phyloP scores from a whole-genome alignment of 2,888 invertebrate genomes.

The Marronus borbonicus region DNA sequence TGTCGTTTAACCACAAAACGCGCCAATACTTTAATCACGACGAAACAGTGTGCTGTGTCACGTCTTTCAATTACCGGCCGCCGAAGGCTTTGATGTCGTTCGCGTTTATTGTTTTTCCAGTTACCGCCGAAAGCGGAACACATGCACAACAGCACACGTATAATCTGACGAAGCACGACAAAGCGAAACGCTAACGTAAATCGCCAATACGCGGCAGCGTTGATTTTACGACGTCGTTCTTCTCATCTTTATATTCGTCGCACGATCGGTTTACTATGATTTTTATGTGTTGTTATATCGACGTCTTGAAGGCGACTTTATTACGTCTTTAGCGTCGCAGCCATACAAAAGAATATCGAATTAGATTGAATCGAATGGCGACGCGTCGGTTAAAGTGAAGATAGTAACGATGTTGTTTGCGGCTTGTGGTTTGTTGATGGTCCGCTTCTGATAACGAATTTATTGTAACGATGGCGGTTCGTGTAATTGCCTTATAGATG shows the following conservation, averaged over 20 bases:
- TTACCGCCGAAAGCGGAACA: background rate
- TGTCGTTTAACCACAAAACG: background rate
- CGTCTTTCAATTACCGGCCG: slow-evolving; percentile 37
- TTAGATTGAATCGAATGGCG: slow-evolving; percentile 15
- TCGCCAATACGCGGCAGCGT: slow-evolving; percentile 20
- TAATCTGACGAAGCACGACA: background rate
- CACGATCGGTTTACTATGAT: slow-evolving; percentile 15
- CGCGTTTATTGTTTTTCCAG: slow-evolving; percentile 38
- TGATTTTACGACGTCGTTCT: slow-evolving; percentile 38
- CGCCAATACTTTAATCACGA: slow-evolving; percentile 22
- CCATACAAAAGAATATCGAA: slow-evolving; percentile 33
- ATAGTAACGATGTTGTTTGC: background rate
- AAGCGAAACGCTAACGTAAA: slow-evolving; percentile 38
- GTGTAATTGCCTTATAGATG: slow-evolving; percentile 11
- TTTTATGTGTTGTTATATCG: slow-evolving; percentile 28
- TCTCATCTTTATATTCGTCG: slow-evolving; percentile 27
- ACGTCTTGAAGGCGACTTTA: slow-evolving; percentile 27
- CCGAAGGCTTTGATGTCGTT: slow-evolving; percentile 25
- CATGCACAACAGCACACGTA: slow-evolving; percentile 4
- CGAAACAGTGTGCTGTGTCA: background rate
- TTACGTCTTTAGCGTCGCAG: slow-evolving; percentile 2
- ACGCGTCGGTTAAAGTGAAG: background rate
- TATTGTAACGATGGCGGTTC: slow-evolving; percentile 2
- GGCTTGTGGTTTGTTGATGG: slow-evolving; percentile 8
- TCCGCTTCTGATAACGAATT: slow-evolving; percentile 5